phyloP scores from a whole-genome alignment of 2,888 invertebrate genomes.

The Cecidostiba fungosa region DNA sequence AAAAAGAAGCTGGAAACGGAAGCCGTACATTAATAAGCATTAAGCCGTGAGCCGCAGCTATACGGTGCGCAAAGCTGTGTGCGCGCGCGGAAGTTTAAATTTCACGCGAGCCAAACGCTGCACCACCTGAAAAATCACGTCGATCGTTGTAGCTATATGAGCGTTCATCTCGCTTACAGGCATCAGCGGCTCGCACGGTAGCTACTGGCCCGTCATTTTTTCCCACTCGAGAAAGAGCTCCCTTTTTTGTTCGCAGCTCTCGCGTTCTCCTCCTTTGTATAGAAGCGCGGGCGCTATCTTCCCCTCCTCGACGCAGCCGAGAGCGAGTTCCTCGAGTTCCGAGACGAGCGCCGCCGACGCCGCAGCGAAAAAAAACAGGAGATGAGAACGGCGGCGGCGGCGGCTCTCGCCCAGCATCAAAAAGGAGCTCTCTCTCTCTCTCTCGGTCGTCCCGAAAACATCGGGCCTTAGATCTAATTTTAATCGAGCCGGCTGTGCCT shows the following conservation, averaged over 20 bases:
- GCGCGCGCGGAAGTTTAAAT: slow-evolving; percentile 59
- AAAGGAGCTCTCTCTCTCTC: slow-evolving; percentile 48
- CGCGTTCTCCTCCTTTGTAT: slow-evolving; percentile 61
- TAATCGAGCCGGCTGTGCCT: slow-evolving; percentile 69
- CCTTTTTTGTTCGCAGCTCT: slow-evolving; percentile 67
- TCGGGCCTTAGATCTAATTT: slow-evolving; percentile 76
- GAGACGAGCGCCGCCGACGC: slow-evolving; percentile 2
- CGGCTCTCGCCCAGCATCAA: slow-evolving; percentile 1
- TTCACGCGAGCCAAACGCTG: slow-evolving; percentile 29
- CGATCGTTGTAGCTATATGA: background rate
- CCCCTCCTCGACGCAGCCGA: slow-evolving; percentile 14
- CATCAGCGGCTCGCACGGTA: slow-evolving; percentile 75
- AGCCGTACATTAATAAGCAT: slow-evolving; percentile 44
- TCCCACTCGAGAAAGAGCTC: slow-evolving; percentile 69
- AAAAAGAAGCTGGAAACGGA: slow-evolving; percentile 32
- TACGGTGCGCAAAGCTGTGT: background rate
- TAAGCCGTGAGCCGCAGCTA: slow-evolving; percentile 28
- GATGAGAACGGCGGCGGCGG: slow-evolving; percentile 19
- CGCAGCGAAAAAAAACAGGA: slow-evolving; percentile 34
- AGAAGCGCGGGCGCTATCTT: slow-evolving; percentile 47
- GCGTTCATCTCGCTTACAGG: background rate
- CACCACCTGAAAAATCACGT: slow-evolving; percentile 21
- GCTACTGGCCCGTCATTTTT: slow-evolving; percentile 77
- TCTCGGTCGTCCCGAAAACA: slow-evolving; percentile 73
- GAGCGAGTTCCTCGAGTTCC: background rate